Evolutionary conservation across 2,113 vertebrate species (phyloP).

Genomic region (Setophaga petechia): DNA sequence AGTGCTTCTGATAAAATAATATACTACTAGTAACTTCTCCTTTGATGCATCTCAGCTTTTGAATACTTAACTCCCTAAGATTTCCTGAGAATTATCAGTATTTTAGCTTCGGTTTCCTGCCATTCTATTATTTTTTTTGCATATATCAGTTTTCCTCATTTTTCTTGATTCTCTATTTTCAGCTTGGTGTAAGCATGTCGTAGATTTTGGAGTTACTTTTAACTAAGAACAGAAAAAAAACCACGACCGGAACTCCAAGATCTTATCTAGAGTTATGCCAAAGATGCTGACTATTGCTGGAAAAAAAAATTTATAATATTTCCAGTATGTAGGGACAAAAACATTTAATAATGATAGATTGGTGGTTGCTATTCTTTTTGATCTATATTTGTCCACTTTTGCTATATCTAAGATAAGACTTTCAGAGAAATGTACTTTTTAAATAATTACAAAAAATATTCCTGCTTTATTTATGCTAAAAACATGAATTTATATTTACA

Average conservation of each 20-base stretch:
- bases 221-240: background rate
- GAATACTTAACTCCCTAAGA: background rate
- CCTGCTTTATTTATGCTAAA: background rate
- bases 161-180: background rate
- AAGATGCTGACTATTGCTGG: background rate
- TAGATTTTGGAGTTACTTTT: background rate
- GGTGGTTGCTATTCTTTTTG: background rate
- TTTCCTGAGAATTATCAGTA: background rate
- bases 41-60: background rate
- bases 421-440: background rate
- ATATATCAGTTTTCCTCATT: background rate
- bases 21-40: background rate
- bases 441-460: background rate
- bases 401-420: background rate
- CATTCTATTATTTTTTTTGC: background rate
- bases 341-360: background rate
- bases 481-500: background rate
- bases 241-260: background rate
- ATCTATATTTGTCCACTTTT: background rate
- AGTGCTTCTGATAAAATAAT: background rate
- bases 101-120: constrained; percentile 12
- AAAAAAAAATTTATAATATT: background rate
- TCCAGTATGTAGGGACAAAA: background rate
- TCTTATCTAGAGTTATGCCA: background rate
- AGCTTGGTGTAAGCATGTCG: background rate